Percentiles rank a stretch among this genome's conserved stretches.
Conservation (phyloP, 2,797 vertebrate species). For the Eleutherodactylus coqui region DNA sequence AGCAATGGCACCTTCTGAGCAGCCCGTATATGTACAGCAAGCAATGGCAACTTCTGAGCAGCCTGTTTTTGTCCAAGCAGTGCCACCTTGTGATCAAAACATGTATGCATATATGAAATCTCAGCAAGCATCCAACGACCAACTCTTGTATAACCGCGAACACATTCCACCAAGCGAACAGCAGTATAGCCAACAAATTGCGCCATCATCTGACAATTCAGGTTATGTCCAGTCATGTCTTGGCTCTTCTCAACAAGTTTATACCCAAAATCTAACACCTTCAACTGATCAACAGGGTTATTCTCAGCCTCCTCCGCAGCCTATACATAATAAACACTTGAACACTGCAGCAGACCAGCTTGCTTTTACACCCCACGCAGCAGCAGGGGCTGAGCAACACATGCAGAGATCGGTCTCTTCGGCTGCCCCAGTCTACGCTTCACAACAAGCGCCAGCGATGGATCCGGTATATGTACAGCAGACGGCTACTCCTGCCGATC, state of each 20-base stretch:
- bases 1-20: neutral
- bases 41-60: neutral
- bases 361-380: neutral
- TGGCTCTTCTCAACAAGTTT: neutral
- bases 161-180: conserved; percentile 30
- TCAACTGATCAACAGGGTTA: conserved; percentile 25
- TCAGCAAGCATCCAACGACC: conserved; percentile 38
- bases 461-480: conserved; percentile 40
- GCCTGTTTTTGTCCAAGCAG: too few relatives aligned
- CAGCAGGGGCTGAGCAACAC: conserved; percentile 21
- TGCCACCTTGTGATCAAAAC: neutral
- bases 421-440: neutral
- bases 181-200: conserved; percentile 32
- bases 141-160: neutral
- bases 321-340: neutral
- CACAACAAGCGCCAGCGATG: neutral
- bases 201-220: conserved; percentile 50
- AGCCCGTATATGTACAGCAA: neutral
- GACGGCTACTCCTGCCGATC: conserved; percentile 10
- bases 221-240: conserved; percentile 15
- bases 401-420: neutral
- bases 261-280: neutral
- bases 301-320: conserved; percentile 30
- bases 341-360: conserved; percentile 3
- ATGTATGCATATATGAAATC: neutral